A percentile compares a stretch with the other conserved stretches of the same genome.
Conservation (phyloP, 2,113 vertebrate genomes). For the Monopterus albus region DNA sequence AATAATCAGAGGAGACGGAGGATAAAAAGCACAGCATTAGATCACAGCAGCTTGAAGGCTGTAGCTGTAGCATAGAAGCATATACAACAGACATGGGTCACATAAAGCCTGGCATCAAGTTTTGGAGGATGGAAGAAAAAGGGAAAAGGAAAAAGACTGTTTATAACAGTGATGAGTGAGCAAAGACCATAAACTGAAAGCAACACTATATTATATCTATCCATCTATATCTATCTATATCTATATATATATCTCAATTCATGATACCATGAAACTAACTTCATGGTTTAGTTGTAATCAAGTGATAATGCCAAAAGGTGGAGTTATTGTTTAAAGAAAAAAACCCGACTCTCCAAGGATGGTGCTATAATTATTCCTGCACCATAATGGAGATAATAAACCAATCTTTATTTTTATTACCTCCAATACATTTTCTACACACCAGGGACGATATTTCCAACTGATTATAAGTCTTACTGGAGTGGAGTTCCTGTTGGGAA, state of each 20-base stretch:
- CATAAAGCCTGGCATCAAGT: constrained; percentile 11
- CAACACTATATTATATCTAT: not conserved
- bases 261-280: not conserved
- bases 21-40: constrained; percentile 9
- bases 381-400: not conserved
- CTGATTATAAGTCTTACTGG: constrained; percentile 13
- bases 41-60: constrained; percentile 15
- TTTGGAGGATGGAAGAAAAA: constrained; percentile 8
- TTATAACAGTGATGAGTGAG: constrained; percentile 1
- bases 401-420: constrained; percentile 14
- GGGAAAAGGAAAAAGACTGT: constrained; percentile 16
- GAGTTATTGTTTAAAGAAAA: not conserved
- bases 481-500: constrained; percentile 7
- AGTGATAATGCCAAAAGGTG: not conserved
- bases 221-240: too few species aligned
- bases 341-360: not conserved
- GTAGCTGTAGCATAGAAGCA: not conserved
- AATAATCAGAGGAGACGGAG: constrained; percentile 24
- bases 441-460: not conserved
- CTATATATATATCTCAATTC: too few species aligned
- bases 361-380: not conserved
- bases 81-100: constrained; percentile 18
- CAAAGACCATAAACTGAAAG: not conserved
- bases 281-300: not conserved
- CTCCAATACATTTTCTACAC: constrained; percentile 22